Evolutionary conservation across 1,140 invertebrate species (phyloP).

Genomic region (Bombus soroeensis): DNA sequence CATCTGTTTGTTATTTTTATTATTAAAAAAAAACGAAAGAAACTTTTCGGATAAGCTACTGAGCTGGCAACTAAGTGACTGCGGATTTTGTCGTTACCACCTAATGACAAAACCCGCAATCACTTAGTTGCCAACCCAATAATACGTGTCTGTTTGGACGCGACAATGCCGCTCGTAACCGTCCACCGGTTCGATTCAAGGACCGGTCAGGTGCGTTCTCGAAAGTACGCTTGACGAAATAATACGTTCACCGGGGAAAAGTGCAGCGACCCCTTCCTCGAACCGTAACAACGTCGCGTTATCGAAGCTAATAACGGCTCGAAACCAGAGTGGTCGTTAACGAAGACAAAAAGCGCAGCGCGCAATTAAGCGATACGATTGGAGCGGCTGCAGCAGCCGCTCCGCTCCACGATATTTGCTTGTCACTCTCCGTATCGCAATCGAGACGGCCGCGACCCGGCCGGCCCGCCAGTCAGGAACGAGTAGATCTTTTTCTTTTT

Average conservation of each 20-base stretch:
- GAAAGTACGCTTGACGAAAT: slow-evolving; percentile 50
- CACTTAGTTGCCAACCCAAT: no score
- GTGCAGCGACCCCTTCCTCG: slow-evolving; percentile 25
- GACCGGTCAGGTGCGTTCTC: slow-evolving; percentile 27
- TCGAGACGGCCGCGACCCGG: background rate
- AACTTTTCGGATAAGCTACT: no score
- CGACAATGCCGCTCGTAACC: background rate
- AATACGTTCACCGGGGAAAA: slow-evolving; percentile 34
- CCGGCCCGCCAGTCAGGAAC: background rate
- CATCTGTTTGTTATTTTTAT: background rate
- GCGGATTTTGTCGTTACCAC: no score
- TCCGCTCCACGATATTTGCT: slow-evolving; percentile 11
- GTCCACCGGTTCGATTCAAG: slow-evolving; percentile 2
- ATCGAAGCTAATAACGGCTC: slow-evolving; percentile 1
- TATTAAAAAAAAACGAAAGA: no score
- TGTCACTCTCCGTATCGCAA: slow-evolving; percentile 11
- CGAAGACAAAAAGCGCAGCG: slow-evolving; percentile 30
- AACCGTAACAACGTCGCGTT: slow-evolving; percentile 4
- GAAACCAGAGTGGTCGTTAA: slow-evolving; percentile 30
- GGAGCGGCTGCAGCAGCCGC: background rate
- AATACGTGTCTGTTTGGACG: no score
- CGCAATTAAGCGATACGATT: slow-evolving; percentile 27
- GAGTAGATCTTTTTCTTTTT: no score
- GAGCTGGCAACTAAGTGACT: no score
- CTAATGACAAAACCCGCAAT: no score